Percentiles rank a stretch among this genome's conserved stretches.
These are phyloP conservation scores for Lycocorax pyrrhopterus DNA, from an alignment of 2,113 vertebrate genomes.

Conservation along the genomic window DNA sequence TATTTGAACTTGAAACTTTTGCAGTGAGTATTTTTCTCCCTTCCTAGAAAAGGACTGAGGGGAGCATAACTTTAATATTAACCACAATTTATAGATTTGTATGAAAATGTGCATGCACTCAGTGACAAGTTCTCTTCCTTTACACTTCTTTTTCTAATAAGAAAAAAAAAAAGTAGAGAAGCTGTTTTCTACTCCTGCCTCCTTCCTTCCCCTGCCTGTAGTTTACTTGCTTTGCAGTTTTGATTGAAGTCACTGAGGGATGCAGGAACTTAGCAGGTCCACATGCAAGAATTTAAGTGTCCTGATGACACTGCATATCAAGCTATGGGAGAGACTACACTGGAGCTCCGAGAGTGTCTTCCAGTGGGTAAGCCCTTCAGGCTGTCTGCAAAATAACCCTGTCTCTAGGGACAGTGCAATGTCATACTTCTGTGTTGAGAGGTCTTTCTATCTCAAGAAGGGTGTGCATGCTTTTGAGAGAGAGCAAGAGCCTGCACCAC, in stretches of 20 bases:
- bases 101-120: background rate
- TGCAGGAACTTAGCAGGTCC: background rate
- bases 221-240: background rate
- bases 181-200: background rate
- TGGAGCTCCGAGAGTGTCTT: background rate
- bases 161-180: background rate
- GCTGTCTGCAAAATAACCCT: background rate
- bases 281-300: background rate
- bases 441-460: background rate
- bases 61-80: background rate
- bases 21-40: background rate
- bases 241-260: background rate
- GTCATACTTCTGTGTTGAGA: rapidly evolving
- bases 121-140: background rate
- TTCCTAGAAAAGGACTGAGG: background rate
- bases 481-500: background rate
- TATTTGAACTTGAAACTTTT: background rate
- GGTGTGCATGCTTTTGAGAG: rapidly evolving
- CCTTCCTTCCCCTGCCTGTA: background rate
- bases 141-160: background rate
- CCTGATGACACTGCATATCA: background rate
- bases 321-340: background rate
- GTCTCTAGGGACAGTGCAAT: rapidly evolving
- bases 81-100: background rate
- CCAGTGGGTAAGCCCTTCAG: background rate